These are phyloP conservation scores for Synergus laeviventris DNA, from an alignment of 2,888 invertebrate genomes.

Conservation along the genomic window DNA sequence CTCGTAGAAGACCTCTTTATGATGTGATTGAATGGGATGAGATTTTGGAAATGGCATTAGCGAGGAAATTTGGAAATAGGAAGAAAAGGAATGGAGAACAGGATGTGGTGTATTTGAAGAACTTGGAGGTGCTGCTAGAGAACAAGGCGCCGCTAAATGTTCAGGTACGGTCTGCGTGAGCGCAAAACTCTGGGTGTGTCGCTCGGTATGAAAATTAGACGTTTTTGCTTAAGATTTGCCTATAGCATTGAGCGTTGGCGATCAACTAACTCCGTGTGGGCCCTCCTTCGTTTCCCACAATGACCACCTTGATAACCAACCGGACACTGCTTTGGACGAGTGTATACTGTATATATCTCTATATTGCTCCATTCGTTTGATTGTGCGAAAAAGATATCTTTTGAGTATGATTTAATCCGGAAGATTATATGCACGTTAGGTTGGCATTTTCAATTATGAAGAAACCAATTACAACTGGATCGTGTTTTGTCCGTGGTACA, in stretches of 20 bases:
- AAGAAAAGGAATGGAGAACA: conserved; percentile 52
- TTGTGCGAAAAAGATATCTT: not conserved
- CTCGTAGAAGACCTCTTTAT: conserved; percentile 46
- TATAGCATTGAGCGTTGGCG: conserved; percentile 25
- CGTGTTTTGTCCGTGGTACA: not conserved
- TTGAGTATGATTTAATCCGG: not conserved
- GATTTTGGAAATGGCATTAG: conserved; percentile 79
- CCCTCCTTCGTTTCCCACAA: conserved; percentile 36
- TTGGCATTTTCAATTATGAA: not conserved
- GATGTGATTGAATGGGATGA: conserved; percentile 76
- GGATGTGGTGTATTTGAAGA: conserved; percentile 60
- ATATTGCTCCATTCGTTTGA: not conserved
- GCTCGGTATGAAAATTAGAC: conserved; percentile 58
- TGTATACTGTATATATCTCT: not conserved
- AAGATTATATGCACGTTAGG: not conserved
- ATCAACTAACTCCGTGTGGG: conserved; percentile 9
- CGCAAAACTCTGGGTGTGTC: conserved; percentile 53
- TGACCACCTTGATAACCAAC: conserved; percentile 3
- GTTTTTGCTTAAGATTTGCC: conserved; percentile 50
- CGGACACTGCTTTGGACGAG: not conserved
- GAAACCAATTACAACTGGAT: not conserved
- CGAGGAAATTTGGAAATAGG: conserved; percentile 76
- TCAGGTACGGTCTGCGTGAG: conserved; percentile 61
- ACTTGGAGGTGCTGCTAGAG: conserved; percentile 66
- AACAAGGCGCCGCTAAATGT: conserved; percentile 62